Percentiles rank a stretch among this genome's conserved stretches.
Conservation (phyloP, 2,797 vertebrate species). For the Galago senegalensis region DNA sequence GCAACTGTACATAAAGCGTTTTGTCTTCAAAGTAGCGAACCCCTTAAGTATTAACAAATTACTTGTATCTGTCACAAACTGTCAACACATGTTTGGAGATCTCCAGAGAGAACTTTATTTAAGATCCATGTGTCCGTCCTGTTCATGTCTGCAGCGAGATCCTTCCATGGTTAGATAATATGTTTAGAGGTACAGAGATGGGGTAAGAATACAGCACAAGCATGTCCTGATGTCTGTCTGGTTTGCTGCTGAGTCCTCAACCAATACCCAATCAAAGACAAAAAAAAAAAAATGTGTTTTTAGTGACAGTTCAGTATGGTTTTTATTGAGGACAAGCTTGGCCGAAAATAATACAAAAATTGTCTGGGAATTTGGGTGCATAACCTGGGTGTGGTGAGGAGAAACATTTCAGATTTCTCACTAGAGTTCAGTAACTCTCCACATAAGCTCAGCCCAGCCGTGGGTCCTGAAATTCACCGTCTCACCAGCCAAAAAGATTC, state of each 20-base stretch:
- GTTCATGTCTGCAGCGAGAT: not conserved
- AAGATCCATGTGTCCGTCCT: not conserved
- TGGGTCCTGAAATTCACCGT: not conserved
- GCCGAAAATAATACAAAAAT: conserved; percentile 76
- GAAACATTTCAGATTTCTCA: conserved; percentile 65
- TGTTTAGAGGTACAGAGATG: conserved; percentile 4
- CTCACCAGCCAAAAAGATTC: conserved; percentile 44
- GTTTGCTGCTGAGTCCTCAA: conserved; percentile 37
- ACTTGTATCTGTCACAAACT: conserved; percentile 24
- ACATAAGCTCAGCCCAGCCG: conserved; percentile 4
- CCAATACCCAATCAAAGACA: conserved; percentile 56
- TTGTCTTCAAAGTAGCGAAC: conserved; percentile 50
- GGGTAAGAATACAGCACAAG: not conserved
- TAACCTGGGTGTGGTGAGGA: conserved; percentile 81
- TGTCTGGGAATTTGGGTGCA: conserved; percentile 84
- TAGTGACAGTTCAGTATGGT: conserved; percentile 66
- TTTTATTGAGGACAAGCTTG: conserved; percentile 79
- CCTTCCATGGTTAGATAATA: not conserved
- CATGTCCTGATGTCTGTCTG: conserved; percentile 23
- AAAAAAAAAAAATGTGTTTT: conserved; percentile 61
- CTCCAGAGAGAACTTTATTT: conserved; percentile 17
- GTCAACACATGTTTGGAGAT: conserved; percentile 45
- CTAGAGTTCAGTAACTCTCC: conserved; percentile 49
- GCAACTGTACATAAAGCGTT: not conserved
- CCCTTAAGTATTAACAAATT: conserved; percentile 59